Conservation (phyloP, 2,113 vertebrate genomes). For the Setophaga petechia region DNA sequence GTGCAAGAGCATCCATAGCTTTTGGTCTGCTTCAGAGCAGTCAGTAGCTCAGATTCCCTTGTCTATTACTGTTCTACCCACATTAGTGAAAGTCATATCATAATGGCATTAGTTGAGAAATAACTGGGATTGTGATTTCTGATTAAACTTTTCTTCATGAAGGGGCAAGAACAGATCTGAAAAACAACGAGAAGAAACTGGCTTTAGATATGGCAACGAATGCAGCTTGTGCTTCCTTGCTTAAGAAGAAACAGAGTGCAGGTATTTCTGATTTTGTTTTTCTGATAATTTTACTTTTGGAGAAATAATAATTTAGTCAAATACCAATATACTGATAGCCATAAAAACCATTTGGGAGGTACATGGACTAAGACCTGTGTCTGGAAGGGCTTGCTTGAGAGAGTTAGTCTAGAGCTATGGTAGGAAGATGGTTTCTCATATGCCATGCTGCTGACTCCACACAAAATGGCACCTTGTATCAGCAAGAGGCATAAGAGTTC, state of each 20-base stretch:
- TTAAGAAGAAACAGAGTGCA: conserved; percentile 87
- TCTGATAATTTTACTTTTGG: background rate
- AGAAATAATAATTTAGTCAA: background rate
- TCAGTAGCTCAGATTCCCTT: background rate
- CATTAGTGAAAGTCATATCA: background rate
- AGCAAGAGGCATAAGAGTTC: background rate
- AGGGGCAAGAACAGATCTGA: conserved; percentile 91
- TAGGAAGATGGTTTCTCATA: background rate
- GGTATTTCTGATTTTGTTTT: conserved; percentile 57
- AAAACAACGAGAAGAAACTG: conserved; percentile 96
- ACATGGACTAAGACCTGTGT: background rate
- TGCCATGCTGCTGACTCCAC: background rate
- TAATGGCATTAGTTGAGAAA: background rate
- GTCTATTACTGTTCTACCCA: background rate
- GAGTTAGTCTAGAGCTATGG: background rate
- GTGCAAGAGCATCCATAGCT: background rate
- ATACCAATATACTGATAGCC: background rate
- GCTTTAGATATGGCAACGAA: conserved; percentile 96
- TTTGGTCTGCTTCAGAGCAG: background rate
- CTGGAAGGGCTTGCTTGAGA: background rate
- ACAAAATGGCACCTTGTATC: background rate
- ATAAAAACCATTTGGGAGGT: background rate
- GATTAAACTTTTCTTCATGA: conserved; percentile 16
- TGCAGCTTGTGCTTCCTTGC: conserved; percentile 88
- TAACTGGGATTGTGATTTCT: background rate